Evolutionary conservation across 2,113 vertebrate species (phyloP).

Genomic region (Hippocampus mohnikei): DNA sequence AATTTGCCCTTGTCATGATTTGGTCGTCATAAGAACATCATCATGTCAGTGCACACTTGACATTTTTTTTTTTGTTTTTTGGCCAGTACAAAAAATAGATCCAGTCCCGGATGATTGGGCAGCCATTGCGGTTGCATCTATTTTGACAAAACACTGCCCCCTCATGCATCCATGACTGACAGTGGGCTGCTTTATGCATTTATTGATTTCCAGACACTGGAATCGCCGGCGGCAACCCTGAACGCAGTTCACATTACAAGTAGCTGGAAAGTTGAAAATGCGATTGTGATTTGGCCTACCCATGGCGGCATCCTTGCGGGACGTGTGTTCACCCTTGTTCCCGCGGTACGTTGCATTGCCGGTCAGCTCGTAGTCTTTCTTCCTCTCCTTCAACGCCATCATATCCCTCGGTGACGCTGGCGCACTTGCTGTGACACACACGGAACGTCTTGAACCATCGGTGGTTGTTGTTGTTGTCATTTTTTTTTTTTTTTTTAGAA

Average conservation of each 20-base stretch:
- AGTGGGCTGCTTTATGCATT: neutral
- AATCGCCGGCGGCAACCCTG: neutral
- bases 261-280: neutral
- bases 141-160: neutral
- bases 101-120: neutral
- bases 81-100: neutral
- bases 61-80: neutral
- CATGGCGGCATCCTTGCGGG: slow-evolving; percentile 92
- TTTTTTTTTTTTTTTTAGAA: neutral
- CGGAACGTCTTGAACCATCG: slow-evolving; percentile 14
- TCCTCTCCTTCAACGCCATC: slow-evolving; percentile 95
- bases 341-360: slow-evolving; percentile 90
- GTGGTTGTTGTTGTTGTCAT: too few relatives aligned
- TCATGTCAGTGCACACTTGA: too few relatives aligned
- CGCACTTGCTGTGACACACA: slow-evolving; percentile 80
- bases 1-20: too few relatives aligned
- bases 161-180: neutral
- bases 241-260: neutral
- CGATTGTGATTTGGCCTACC: slow-evolving; percentile 66
- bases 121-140: neutral
- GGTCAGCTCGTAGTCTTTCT: slow-evolving; percentile 91
- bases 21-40: too few relatives aligned
- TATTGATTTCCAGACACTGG: neutral
- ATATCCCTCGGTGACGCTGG: slow-evolving; percentile 96
- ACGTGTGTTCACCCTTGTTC: slow-evolving; percentile 92